Conservation (phyloP, 2,888 invertebrate species). For the Drosophila fulvimacula region DNA sequence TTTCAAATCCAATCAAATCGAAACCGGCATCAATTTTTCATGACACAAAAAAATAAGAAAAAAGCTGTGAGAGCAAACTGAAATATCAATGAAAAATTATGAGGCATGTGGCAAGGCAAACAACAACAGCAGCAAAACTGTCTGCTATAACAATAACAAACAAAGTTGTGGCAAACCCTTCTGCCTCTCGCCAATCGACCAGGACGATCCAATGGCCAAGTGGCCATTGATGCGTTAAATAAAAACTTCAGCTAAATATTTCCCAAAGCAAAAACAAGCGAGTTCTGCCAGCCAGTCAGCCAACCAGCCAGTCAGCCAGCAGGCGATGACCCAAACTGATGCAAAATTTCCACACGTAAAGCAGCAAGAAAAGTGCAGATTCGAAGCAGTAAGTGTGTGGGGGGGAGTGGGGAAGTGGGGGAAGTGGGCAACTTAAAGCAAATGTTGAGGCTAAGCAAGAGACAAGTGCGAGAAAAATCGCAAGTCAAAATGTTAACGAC, state of each 20-base stretch:
- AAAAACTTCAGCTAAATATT: conserved; percentile 75
- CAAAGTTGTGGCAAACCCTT: conserved; percentile 43
- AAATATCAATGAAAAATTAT: conserved; percentile 72
- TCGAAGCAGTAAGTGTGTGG: neutral
- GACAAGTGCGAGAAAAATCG: neutral
- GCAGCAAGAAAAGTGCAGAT: conserved; percentile 1
- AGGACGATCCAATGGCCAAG: conserved; percentile 60
- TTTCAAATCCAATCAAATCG: conserved; percentile 73
- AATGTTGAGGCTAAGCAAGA: neutral
- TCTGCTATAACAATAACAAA: conserved; percentile 38
- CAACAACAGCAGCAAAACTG: conserved; percentile 13
- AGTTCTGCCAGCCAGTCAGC: neutral
- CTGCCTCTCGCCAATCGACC: conserved; percentile 47
- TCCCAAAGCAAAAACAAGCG: conserved; percentile 57
- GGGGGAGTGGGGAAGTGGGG: neutral
- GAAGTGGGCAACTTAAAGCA: neutral
- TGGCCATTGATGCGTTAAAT: conserved; percentile 74
- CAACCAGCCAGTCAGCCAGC: no score
- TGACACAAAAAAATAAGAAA: conserved; percentile 23
- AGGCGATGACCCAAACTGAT: conserved; percentile 37
- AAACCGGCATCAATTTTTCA: conserved; percentile 62
- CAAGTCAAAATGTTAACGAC: neutral
- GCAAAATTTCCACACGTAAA: conserved; percentile 49
- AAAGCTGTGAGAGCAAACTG: conserved; percentile 37
- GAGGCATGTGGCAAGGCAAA: conserved; percentile 69